A percentile compares a stretch with the other conserved stretches of the same genome.
phyloP scores from a whole-genome alignment of 2,113 vertebrate genomes.

The Nothocercus nigrocapillus region DNA sequence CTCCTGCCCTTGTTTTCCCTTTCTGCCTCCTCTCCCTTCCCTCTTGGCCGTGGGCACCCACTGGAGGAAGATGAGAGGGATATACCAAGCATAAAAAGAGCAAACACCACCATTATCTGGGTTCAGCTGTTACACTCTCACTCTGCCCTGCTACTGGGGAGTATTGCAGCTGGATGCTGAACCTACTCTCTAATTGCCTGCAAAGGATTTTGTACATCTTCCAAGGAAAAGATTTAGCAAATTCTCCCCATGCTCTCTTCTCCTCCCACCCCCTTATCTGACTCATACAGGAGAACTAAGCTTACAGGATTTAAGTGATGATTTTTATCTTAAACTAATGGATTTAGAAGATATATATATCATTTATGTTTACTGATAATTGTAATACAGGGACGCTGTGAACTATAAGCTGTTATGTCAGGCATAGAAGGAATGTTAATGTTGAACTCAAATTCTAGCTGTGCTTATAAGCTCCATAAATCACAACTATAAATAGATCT shows the following conservation, averaged over 20 bases:
- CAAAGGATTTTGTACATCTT: neutral
- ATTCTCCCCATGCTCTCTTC: neutral
- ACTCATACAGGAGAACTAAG: neutral
- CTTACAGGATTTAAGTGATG: neutral
- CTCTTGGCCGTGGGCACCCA: neutral
- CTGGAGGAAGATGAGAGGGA: neutral
- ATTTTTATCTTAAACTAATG: conserved; percentile 9
- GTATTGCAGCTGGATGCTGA: neutral
- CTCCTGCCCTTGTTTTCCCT: accelerated
- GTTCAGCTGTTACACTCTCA: neutral
- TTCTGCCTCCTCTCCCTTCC: neutral
- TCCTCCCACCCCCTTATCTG: neutral
- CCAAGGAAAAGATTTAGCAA: neutral
- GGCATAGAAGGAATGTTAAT: neutral
- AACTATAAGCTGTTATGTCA: conserved; percentile 46
- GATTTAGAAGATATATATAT: neutral
- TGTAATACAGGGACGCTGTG: neutral
- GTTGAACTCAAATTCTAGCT: conserved; percentile 31
- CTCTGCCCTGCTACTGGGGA: neutral
- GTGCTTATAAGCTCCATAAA: conserved; percentile 30
- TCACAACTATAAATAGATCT: conserved; percentile 35
- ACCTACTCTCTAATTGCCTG: neutral
- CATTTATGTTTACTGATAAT: neutral
- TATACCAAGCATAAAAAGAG: neutral
- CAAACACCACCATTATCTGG: neutral